These are phyloP conservation scores for Sebastes reedi DNA, from an alignment of 2,797 vertebrate genomes.

Conservation along the genomic window DNA sequence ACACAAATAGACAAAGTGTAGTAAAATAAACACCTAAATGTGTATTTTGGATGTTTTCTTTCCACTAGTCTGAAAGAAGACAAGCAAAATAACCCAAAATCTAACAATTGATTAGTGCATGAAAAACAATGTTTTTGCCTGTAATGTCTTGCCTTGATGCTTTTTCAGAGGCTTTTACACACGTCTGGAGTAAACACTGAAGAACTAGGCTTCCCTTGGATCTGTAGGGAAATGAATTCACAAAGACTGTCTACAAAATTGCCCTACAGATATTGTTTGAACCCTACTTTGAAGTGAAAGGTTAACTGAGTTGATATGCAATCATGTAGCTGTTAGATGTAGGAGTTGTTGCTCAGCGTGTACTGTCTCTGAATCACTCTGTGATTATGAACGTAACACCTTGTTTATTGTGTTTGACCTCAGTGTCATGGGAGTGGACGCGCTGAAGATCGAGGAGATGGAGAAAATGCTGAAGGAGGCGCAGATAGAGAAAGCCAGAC, in stretches of 20 bases:
- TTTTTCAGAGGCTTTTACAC: no score
- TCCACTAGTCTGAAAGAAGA: no score
- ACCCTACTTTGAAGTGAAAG: neutral
- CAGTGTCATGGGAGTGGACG: slow-evolving; percentile 88
- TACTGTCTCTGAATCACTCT: neutral
- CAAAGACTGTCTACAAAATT: neutral
- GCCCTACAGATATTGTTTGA: neutral
- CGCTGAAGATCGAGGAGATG: slow-evolving; percentile 94
- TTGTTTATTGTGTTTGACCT: neutral
- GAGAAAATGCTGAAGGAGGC: slow-evolving; percentile 96
- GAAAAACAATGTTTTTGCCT: no score
- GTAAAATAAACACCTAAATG: no score
- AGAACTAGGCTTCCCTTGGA: neutral
- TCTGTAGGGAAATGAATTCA: neutral
- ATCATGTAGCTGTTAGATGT: no score
- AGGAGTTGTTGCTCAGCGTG: neutral
- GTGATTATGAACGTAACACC: neutral
- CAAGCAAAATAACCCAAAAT: no score
- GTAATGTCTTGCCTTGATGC: no score
- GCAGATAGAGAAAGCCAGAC: slow-evolving; percentile 90
- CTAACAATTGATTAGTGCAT: no score
- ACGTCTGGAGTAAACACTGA: neutral
- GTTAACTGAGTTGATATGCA: neutral
- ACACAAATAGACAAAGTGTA: no score
- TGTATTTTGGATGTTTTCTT: no score